A percentile compares a stretch with the other conserved stretches of the same genome.
phyloP scores from a whole-genome alignment of 1,140 invertebrate genomes.

The Colletes latitarsis region DNA sequence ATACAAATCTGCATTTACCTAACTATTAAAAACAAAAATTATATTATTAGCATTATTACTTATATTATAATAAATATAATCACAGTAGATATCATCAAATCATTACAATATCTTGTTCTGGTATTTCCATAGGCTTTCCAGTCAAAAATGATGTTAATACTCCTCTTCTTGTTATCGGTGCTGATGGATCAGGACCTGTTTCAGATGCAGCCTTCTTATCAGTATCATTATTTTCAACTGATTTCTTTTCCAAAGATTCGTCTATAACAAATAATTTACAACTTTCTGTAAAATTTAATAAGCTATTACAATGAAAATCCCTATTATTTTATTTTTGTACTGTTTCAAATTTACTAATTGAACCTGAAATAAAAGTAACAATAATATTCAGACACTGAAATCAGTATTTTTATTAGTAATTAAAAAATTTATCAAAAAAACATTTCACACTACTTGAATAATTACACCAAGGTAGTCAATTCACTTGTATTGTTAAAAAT shows the following conservation, averaged over 20 bases:
- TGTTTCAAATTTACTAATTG: background rate
- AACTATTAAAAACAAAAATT: slow-evolving; percentile 84
- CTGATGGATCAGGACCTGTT: slow-evolving; percentile 86
- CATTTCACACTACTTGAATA: no score
- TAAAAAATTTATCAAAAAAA: no score
- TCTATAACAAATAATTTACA: slow-evolving; percentile 60
- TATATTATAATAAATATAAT: slow-evolving; percentile 2
- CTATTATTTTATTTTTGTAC: background rate
- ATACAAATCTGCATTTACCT: slow-evolving; percentile 95
- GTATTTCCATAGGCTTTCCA: slow-evolving; percentile 91
- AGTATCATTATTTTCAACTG: slow-evolving; percentile 74
- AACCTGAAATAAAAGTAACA: background rate
- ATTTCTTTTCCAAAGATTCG: slow-evolving; percentile 73
- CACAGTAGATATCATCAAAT: slow-evolving; percentile 42
- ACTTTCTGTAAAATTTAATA: background rate
- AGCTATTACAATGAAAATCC: background rate
- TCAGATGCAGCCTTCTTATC: slow-evolving; percentile 76
- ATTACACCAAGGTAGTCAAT: background rate
- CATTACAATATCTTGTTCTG: slow-evolving; percentile 90
- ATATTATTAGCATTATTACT: slow-evolving; percentile 60
- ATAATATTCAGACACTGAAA: no score
- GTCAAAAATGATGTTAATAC: slow-evolving; percentile 90
- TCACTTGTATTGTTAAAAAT: background rate
- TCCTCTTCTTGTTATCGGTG: slow-evolving; percentile 88
- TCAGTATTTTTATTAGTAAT: no score